Percentiles rank a stretch among this genome's conserved stretches.
phyloP scores from a whole-genome alignment of 2,113 vertebrate genomes.

The Calypte anna region DNA sequence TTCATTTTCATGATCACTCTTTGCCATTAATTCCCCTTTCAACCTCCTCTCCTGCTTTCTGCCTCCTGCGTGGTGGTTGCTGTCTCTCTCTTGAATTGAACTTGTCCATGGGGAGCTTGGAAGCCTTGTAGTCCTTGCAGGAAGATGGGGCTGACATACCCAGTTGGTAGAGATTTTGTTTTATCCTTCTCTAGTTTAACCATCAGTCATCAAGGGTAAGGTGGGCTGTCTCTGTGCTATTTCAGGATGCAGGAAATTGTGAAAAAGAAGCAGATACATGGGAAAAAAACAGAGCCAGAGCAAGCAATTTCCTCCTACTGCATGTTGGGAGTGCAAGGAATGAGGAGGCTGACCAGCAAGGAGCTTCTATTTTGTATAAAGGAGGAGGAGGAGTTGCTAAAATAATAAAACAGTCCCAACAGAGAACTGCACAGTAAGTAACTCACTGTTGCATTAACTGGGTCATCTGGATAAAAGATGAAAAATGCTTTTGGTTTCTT shows the following conservation, averaged over 20 bases:
- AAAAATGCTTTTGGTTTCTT: neutral
- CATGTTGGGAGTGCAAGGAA: neutral
- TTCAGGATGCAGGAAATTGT: neutral
- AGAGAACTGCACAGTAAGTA: neutral
- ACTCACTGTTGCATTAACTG: rapidly evolving
- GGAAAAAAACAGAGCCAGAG: neutral
- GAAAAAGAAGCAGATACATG: neutral
- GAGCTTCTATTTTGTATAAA: neutral
- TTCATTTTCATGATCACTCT: neutral
- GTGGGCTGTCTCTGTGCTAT: neutral
- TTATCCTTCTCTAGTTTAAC: neutral
- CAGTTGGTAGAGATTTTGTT: neutral
- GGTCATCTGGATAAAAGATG: neutral
- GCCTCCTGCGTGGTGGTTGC: neutral
- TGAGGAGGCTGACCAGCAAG: neutral
- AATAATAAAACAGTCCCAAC: neutral
- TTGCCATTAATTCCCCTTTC: neutral
- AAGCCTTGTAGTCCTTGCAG: neutral
- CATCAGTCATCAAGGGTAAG: neutral
- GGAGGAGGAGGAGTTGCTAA: neutral
- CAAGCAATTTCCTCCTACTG: conserved; percentile 1
- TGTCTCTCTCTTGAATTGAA: neutral
- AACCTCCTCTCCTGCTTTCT: neutral
- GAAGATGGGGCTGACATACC: neutral
- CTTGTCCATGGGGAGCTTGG: neutral